Conservation (phyloP, 53 echinoderm and acorn worm genomes). For the Echinarachnius parma region DNA sequence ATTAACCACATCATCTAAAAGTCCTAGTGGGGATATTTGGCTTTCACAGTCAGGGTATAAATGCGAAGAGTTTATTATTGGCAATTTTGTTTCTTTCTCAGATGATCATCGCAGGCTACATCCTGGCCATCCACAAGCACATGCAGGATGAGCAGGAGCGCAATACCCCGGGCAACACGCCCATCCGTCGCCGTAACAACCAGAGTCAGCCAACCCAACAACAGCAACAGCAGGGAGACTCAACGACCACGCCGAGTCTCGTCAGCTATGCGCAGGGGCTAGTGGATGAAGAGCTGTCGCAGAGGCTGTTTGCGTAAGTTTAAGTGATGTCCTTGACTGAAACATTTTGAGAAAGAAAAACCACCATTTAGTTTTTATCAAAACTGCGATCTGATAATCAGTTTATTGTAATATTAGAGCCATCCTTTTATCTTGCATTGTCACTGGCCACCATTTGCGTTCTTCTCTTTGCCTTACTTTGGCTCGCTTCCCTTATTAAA, state of each 20-base stretch:
- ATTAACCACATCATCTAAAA: no score
- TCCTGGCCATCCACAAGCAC: constrained; percentile 94
- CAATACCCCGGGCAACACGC: constrained; percentile 85
- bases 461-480: no score
- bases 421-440: no score
- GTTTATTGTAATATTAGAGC: no score
- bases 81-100: constrained; percentile 21
- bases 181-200: constrained; percentile 88
- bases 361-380: no score
- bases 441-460: no score
- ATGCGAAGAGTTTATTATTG: no score
- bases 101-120: constrained; percentile 97
- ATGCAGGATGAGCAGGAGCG: constrained; percentile 69
- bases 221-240: constrained; percentile 56
- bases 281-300: constrained; percentile 85
- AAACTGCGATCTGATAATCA: no score
- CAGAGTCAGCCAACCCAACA: constrained; percentile 57
- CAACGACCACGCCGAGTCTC: constrained; percentile 77
- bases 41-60: no score
- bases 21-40: no score
- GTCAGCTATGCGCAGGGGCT: constrained; percentile 83
- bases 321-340: constrained; percentile 56
- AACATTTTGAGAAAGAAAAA: no score
- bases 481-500: no score
- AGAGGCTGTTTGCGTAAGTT: constrained; percentile 95